Base-by-base conservation (phyloP, 2,113 vertebrate genomes). In the Alethe castanea region DNA sequence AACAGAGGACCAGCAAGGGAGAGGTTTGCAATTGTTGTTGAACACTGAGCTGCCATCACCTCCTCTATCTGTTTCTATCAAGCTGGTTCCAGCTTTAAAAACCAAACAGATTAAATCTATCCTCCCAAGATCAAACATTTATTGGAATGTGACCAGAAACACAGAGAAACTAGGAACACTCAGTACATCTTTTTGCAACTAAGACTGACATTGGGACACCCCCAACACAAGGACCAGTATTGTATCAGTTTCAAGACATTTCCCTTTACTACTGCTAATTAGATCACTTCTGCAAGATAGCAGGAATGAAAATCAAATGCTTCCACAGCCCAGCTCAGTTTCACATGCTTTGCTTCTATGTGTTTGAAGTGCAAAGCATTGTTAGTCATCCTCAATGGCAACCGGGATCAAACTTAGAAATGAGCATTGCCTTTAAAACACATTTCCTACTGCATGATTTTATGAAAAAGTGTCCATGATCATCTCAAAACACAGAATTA, bases 181-280 rank as follows among this genome's bases (percentile, higher is more conserved):
- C 56, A 23, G 7, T 5, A n/a, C 0, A 0, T 53, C 45, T 44
- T 35, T 24, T 28, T 48, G 20, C 53, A 69, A 25, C 14, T 8
- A 59, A 74, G 25, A 57, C 14, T 40, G 40, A 70, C 28, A 69
- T 23, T n/a, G 24, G 5, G 5, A 40, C 25, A 84, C 3, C 6
- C 72, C 66, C 38, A 78, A 26, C 11, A 65, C 33, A 54, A 47
- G 25, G 42, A 64, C 36, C 70, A 38, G 44, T 60, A 44, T 6
- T 44, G 14, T 10, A 59, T 38, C 48, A 26, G 33, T 74, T 76
- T 86, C 29, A 71, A 72, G 69, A 57, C n/a, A 56, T 12, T 73
- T 62, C 18, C 36, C 29, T 84, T 86, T 36, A 26, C 29, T 89
- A 59, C 7, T n/a, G n/a, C 23, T 61, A 77, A 69, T 83, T 33